Evolutionary conservation across 2,113 vertebrate genomes (phyloP), one percentile per base, ranked within the genome.

Genomic region (Ceuthmochares aereus): DNA sequence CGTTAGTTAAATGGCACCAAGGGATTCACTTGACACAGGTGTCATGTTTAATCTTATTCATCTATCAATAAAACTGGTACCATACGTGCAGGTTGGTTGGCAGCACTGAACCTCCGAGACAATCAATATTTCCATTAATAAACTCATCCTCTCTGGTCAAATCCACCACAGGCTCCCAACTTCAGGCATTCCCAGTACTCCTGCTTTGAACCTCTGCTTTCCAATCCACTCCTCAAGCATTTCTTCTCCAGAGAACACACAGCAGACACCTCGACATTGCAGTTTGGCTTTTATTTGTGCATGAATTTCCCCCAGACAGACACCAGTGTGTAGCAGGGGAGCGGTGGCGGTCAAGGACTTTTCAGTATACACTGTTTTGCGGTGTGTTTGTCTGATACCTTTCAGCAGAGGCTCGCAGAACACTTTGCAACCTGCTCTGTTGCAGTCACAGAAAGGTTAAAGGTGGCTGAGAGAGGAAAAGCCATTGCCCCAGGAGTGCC

Each of bases 11-110:
- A 98, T 96, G 93, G 93, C 69, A 77, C 92, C 96, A 67, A 93
- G 95, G 94, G 97, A 98, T 97, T 98, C 47, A 1, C 97, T 97
- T 97, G 97, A 98, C 98, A 98, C 97, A 98, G 98, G 98, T 98
- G 98, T 98, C 98, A 97, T 95, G 96, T 98, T 98, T 98, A 99
- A 98, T 98, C 97, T 98, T 90, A 94, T 87, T 97, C 98, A 97
- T 97, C 96, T 98, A 98, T 99, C 98, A 98, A 97, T 98, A 98
- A 98, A 98, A 97, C 85, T 54, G 78, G 98, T 76, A 84, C 95
- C 95, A 89, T 77, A 97, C 95, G 95, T 96, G 97, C 70, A 91
- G 94, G 91, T 84, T 87, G 90, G 95, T 95, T 96, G 97, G 97
- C 95, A 97, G 92, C 87, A 72, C 55, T 55, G 96, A 97, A 97